These are phyloP conservation scores for Carcharodon carcharias DNA, from an alignment of 2,797 vertebrate species.

Conservation along the genomic window DNA sequence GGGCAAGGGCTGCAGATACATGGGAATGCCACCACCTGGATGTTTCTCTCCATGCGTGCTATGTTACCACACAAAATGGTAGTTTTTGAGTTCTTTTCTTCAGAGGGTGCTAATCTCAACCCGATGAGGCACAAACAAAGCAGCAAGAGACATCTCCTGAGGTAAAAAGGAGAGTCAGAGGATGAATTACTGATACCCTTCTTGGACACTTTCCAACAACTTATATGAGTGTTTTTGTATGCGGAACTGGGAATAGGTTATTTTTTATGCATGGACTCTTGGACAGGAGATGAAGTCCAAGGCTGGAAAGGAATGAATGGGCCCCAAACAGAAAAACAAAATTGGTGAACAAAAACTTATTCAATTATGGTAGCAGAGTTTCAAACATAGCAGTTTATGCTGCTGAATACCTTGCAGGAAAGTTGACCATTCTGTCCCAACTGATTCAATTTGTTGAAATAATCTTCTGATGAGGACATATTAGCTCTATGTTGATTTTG, in stretches of 20 bases:
- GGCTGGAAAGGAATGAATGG: background rate
- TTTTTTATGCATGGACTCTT: background rate
- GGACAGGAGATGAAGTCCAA: background rate
- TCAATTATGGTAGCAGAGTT: background rate
- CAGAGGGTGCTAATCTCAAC: background rate
- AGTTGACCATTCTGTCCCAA: background rate
- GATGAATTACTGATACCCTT: background rate
- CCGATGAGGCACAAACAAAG: background rate
- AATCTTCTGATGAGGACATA: background rate
- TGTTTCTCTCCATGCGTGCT: no score
- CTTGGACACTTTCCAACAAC: background rate
- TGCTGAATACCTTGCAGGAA: background rate
- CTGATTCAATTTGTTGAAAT: background rate
- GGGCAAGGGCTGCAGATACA: no score
- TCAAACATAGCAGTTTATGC: background rate
- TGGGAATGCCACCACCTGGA: no score
- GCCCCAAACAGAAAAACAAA: background rate
- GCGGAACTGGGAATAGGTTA: background rate
- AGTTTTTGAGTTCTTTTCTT: background rate
- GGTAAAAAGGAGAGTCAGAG: background rate
- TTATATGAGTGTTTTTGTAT: background rate
- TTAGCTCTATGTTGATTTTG: background rate
- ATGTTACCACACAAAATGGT: background rate
- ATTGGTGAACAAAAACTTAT: background rate
- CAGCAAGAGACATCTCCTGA: background rate